These are phyloP conservation scores for Hemiprocne comata DNA, from an alignment of 2,113 vertebrate species.

Conservation along the genomic window DNA sequence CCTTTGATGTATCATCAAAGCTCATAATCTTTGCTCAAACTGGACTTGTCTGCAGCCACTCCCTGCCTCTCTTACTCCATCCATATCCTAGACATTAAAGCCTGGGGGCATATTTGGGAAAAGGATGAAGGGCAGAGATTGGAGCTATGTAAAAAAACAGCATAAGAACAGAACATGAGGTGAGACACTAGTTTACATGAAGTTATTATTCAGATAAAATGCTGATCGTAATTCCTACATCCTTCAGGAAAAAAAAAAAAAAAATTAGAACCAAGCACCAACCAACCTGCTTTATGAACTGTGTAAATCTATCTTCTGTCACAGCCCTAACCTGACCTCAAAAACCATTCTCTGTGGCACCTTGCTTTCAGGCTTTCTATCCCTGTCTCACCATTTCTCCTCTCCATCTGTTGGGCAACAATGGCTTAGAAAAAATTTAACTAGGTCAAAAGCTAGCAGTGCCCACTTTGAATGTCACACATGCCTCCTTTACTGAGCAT, in stretches of 20 bases:
- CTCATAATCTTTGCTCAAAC: background rate
- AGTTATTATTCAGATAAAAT: background rate
- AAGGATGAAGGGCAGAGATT: background rate
- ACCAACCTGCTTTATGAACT: background rate
- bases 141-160: background rate
- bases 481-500: background rate
- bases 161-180: background rate
- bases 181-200: background rate
- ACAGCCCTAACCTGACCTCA: background rate
- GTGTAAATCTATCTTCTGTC: background rate
- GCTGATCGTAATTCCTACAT: background rate
- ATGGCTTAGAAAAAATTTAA: background rate
- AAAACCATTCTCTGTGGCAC: conserved; percentile 5
- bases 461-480: background rate
- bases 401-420: conserved; percentile 34
- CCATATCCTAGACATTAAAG: background rate
- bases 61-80: accelerated
- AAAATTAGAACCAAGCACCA: background rate
- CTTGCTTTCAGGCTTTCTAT: conserved; percentile 17
- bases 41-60: background rate
- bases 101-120: background rate
- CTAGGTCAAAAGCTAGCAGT: conserved; percentile 19
- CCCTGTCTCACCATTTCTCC: background rate
- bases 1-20: background rate
- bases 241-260: background rate